Evolutionary conservation across 1,140 invertebrate species (phyloP).

Genomic region (Pseudomyrmex cubaensis): DNA sequence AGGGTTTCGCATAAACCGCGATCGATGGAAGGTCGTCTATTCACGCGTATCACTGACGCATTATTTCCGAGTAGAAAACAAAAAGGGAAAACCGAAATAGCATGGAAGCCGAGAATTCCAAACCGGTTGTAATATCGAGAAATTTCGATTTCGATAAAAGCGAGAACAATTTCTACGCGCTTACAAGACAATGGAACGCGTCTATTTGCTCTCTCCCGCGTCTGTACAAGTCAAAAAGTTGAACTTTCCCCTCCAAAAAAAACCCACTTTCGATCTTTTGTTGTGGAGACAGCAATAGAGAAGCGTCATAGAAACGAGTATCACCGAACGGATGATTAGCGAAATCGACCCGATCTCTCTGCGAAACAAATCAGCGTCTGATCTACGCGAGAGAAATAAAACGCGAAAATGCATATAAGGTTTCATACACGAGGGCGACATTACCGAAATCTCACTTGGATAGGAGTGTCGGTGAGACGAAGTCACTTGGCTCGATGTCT

Average conservation of each 20-base stretch:
- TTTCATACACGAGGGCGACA: too few relatives aligned
- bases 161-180: background rate
- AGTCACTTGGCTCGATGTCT: too few relatives aligned
- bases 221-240: background rate
- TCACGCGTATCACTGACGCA: slow-evolving; percentile 2
- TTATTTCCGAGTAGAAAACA: background rate
- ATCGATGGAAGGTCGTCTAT: slow-evolving; percentile 40
- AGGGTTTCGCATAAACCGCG: slow-evolving; percentile 47
- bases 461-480: too few relatives aligned
- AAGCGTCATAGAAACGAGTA: background rate
- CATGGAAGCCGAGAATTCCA: background rate
- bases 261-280: background rate
- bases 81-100: background rate
- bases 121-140: background rate
- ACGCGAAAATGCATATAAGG: too few relatives aligned
- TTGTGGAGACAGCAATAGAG: background rate
- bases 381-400: too few relatives aligned
- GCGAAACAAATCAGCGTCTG: too few relatives aligned
- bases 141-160: background rate
- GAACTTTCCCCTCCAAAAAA: background rate
- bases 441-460: background rate
- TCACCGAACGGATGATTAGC: too few relatives aligned
- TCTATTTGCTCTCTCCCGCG: too few relatives aligned
- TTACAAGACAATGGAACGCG: too few relatives aligned
- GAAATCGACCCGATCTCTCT: too few relatives aligned